Conservation (phyloP, 2,888 invertebrate species). For the Troides oblongomaculatus region DNA sequence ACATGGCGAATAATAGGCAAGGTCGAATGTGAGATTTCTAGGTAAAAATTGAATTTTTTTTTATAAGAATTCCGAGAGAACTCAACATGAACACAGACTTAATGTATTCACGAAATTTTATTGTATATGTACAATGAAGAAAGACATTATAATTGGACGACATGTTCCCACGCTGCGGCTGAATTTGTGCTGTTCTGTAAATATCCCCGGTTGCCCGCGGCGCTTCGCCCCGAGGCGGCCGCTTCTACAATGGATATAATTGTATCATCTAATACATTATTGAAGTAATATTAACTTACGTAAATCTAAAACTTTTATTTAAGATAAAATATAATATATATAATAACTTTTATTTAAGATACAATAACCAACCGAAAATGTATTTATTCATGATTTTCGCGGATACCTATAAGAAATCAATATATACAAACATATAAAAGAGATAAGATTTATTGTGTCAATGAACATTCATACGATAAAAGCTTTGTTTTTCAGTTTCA, state of each 20-base stretch:
- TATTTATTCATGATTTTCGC: neutral
- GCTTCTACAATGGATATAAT: neutral
- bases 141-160: slow-evolving; percentile 17
- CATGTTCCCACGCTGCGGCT: slow-evolving; percentile 14
- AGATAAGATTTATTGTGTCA: too few relatives aligned
- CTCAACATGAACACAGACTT: slow-evolving; percentile 8
- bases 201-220: neutral
- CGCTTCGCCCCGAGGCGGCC: neutral
- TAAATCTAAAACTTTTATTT: too few relatives aligned
- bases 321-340: neutral
- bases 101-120: slow-evolving; percentile 25
- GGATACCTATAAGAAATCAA: neutral
- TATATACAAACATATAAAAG: neutral
- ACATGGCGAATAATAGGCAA: neutral
- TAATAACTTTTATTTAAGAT: neutral
- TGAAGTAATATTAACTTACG: neutral
- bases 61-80: slow-evolving; percentile 13
- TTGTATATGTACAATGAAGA: slow-evolving; percentile 16
- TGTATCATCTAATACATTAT: neutral
- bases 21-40: slow-evolving; percentile 1
- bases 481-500: too few relatives aligned
- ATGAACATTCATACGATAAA: too few relatives aligned
- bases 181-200: slow-evolving; percentile 10
- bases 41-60: slow-evolving; percentile 9
- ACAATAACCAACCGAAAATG: neutral